These are phyloP conservation scores for Criorhina ranunculi DNA, from an alignment of 2,888 invertebrate genomes.

Conservation along the genomic window DNA sequence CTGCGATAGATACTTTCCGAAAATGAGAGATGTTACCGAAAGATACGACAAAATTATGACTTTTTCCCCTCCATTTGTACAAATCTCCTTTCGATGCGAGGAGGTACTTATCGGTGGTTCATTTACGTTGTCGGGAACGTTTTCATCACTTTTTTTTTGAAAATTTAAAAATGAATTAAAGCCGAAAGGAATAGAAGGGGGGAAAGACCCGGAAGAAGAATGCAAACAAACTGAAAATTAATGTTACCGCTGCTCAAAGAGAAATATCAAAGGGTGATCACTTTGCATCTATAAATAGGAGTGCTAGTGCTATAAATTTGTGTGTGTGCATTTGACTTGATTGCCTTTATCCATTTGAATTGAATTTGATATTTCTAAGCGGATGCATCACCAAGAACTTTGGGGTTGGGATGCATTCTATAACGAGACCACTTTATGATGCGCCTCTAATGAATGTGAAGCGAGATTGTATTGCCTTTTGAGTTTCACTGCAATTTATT, in stretches of 20 bases:
- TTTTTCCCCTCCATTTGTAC: background rate
- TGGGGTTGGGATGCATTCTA: slow-evolving; percentile 4
- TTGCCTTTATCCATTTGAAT: background rate
- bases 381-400: background rate
- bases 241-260: background rate
- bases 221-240: slow-evolving; percentile 4
- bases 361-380: background rate
- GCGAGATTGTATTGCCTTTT: background rate
- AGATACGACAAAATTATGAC: slow-evolving; percentile 3
- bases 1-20: slow-evolving; percentile 23
- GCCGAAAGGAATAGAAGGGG: background rate
- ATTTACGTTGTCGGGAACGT: background rate
- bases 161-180: slow-evolving; percentile 26
- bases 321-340: background rate
- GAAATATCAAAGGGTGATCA: slow-evolving; percentile 22
- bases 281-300: slow-evolving; percentile 36
- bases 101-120: slow-evolving; percentile 10
- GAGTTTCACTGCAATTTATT: slow-evolving; percentile 13
- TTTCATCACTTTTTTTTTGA: slow-evolving; percentile 11
- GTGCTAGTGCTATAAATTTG: background rate
- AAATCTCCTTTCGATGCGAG: background rate
- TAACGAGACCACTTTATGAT: slow-evolving; percentile 23
- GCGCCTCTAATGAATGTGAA: slow-evolving; percentile 24
- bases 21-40: background rate
- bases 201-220: background rate